Conservation (phyloP, 2,797 vertebrate species). For the Threskiornis aethiopicus region DNA sequence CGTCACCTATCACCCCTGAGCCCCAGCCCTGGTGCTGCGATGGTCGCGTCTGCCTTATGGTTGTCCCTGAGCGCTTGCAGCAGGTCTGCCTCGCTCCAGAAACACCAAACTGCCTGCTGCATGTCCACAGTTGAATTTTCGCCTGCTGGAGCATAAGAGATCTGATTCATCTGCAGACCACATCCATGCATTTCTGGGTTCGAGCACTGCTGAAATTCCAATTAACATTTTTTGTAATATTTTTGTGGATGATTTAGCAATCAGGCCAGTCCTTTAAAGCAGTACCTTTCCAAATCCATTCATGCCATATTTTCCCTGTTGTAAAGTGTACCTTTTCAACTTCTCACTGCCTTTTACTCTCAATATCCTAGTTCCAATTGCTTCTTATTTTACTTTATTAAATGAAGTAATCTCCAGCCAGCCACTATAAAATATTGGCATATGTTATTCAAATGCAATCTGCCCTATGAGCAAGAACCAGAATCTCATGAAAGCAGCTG, state of each 20-base stretch:
- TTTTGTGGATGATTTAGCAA: neutral
- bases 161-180: neutral
- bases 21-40: neutral
- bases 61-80: neutral
- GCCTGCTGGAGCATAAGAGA: neutral
- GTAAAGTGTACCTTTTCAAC: neutral
- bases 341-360: neutral
- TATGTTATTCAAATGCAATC: neutral
- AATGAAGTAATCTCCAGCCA: neutral
- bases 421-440: neutral
- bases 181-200: neutral
- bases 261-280: neutral
- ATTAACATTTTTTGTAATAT: neutral
- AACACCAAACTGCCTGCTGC: neutral
- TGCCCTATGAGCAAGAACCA: neutral
- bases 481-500: neutral
- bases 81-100: neutral
- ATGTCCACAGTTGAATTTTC: neutral
- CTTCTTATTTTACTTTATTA: neutral
- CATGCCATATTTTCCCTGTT: neutral
- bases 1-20: neutral
- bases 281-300: neutral
- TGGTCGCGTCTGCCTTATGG: fast-evolving
- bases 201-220: neutral
- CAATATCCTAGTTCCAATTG: neutral